Conservation (phyloP, 2,113 vertebrate genomes). For the Porphyrio hochstetteri region DNA sequence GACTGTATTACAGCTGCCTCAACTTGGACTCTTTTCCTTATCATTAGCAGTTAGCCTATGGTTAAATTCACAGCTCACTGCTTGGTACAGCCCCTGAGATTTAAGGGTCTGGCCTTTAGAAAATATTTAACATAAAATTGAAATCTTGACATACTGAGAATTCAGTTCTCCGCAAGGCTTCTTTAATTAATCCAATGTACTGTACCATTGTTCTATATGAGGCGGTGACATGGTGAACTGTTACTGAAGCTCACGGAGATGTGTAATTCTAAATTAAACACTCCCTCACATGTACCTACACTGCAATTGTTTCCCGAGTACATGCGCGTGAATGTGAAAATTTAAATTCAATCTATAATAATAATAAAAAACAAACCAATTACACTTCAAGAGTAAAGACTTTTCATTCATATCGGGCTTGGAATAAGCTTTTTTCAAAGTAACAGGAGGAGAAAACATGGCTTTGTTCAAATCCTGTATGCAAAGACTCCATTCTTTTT, state of each 20-base stretch:
- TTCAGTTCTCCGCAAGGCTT: slow-evolving; percentile 81
- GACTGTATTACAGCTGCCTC: slow-evolving; percentile 86
- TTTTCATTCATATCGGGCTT: slow-evolving; percentile 64
- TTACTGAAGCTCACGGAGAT: slow-evolving; percentile 76
- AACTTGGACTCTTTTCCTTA: slow-evolving; percentile 84
- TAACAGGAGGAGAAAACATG: slow-evolving; percentile 40
- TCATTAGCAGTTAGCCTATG: slow-evolving; percentile 93
- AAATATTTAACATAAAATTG: slow-evolving; percentile 94
- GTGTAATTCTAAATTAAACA: slow-evolving; percentile 81
- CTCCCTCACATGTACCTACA: slow-evolving; percentile 65
- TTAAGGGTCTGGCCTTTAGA: slow-evolving; percentile 91
- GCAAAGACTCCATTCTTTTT: slow-evolving; percentile 54
- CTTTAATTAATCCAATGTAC: slow-evolving; percentile 88
- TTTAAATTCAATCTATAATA: slow-evolving; percentile 65
- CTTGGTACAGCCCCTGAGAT: slow-evolving; percentile 88
- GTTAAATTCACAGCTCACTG: slow-evolving; percentile 90
- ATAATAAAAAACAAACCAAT: slow-evolving; percentile 60
- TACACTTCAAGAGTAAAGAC: slow-evolving; percentile 54
- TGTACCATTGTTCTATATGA: slow-evolving; percentile 77
- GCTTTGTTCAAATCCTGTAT: slow-evolving; percentile 55
- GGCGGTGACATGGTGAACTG: slow-evolving; percentile 77
- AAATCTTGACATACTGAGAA: slow-evolving; percentile 89
- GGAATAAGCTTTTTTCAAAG: slow-evolving; percentile 53
- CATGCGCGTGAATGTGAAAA: slow-evolving; percentile 56
- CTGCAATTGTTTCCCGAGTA: slow-evolving; percentile 43